Evolutionary conservation across 2,888 invertebrate species (phyloP).

Genomic region (Drymonia ruficornis): DNA sequence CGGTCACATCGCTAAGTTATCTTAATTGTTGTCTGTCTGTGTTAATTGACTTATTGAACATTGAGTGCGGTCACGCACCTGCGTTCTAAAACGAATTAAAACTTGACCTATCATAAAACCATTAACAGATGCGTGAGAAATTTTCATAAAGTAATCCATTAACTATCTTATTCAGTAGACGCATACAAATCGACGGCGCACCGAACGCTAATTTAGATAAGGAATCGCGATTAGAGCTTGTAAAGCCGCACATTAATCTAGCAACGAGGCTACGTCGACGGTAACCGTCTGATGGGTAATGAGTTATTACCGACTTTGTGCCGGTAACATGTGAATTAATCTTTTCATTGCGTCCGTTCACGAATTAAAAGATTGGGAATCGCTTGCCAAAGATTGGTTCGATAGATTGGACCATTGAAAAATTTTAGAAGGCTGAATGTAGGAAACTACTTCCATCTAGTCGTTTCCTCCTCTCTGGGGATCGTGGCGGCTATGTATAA

Average conservation of each 20-base stretch:
- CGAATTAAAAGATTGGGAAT: slow-evolving; percentile 27
- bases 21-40: too few relatives aligned
- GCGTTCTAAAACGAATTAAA: not conserved
- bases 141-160: not conserved
- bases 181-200: slow-evolving; percentile 27
- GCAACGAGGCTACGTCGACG: slow-evolving; percentile 8
- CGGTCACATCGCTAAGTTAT: too few relatives aligned
- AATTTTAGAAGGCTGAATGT: too few relatives aligned
- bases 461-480: too few relatives aligned
- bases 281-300: slow-evolving; percentile 30
- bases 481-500: too few relatives aligned
- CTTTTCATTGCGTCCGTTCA: slow-evolving; percentile 37
- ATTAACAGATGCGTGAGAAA: slow-evolving; percentile 4
- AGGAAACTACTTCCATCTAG: too few relatives aligned
- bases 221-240: slow-evolving; percentile 25
- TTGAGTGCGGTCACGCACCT: too few relatives aligned
- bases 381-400: slow-evolving; percentile 1
- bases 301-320: slow-evolving; percentile 47
- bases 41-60: too few relatives aligned
- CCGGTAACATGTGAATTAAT: slow-evolving; percentile 48
- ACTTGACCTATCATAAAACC: not conserved
- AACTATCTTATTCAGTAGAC: slow-evolving; percentile 16
- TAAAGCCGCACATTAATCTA: slow-evolving; percentile 1
- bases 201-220: slow-evolving; percentile 35
- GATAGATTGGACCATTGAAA: not conserved